These are phyloP conservation scores for Xiphorhynchus elegans DNA, from an alignment of 2,113 vertebrate species.

Conservation along the genomic window DNA sequence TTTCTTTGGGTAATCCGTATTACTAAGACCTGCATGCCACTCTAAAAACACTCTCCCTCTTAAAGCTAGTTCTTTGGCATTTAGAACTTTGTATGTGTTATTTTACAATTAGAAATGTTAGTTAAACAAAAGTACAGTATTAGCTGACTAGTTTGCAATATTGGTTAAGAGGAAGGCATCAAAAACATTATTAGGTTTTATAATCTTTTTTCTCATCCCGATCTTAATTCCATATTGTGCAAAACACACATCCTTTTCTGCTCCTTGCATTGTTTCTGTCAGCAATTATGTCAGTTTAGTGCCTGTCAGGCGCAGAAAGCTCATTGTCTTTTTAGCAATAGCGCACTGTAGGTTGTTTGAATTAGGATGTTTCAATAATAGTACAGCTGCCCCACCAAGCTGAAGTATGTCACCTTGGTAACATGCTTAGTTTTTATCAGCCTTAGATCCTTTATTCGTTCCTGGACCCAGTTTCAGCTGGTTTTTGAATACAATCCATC, in stretches of 20 bases:
- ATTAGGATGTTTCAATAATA: neutral
- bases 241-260: neutral
- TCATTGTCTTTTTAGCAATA: neutral
- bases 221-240: neutral
- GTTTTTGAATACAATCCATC: neutral
- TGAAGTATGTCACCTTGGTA: slow-evolving; percentile 49
- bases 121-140: neutral
- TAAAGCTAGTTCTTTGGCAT: neutral
- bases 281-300: neutral
- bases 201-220: neutral
- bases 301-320: neutral
- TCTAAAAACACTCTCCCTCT: neutral
- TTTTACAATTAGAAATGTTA: neutral
- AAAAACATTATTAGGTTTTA: neutral
- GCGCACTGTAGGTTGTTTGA: neutral
- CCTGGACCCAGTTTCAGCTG: slow-evolving; percentile 1
- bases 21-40: neutral
- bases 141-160: neutral
- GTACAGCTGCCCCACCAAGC: slow-evolving; percentile 42
- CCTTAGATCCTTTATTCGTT: slow-evolving; percentile 1
- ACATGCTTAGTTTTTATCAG: slow-evolving; percentile 15
- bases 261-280: neutral
- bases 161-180: neutral
- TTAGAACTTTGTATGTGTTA: neutral
- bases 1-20: neutral